These are phyloP conservation scores for Brachionus sp. DNA, from an alignment of 1,140 invertebrate genomes.

Conservation along the genomic window DNA sequence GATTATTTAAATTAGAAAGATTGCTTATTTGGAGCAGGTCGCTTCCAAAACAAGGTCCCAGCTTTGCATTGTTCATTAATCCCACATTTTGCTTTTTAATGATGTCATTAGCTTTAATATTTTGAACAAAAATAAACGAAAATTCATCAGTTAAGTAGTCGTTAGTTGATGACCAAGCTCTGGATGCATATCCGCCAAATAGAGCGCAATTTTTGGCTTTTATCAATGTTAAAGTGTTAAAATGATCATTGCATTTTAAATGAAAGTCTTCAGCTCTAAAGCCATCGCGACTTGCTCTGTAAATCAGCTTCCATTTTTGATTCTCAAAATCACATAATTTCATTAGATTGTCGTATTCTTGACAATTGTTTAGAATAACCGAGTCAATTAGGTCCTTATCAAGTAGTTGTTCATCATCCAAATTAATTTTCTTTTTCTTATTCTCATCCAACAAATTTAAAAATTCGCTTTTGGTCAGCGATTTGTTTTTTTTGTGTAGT, in stretches of 20 bases:
- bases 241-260: constrained; percentile 46
- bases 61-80: neutral
- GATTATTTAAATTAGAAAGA: constrained; percentile 12
- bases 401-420: neutral
- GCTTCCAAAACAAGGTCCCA: neutral
- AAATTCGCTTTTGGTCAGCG: neutral
- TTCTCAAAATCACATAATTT: constrained; percentile 16
- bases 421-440: neutral
- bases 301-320: constrained; percentile 46
- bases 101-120: neutral
- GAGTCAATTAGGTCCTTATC: neutral
- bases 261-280: constrained; percentile 47
- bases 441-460: constrained; percentile 5
- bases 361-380: neutral
- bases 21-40: neutral
- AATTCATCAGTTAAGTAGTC: constrained; percentile 17
- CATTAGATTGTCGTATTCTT: neutral
- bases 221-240: constrained; percentile 47
- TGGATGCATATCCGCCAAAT: constrained; percentile 48
- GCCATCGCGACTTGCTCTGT: constrained; percentile 47
- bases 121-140: constrained; percentile 48
- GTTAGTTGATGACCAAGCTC: constrained; percentile 34
- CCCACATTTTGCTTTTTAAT: neutral
- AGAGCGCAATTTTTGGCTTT: constrained; percentile 46
- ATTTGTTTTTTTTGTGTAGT: neutral